A percentile compares a stretch with the other conserved stretches of the same genome.
phyloP scores from a whole-genome alignment of 2,797 vertebrate species.

The Mus spretus region DNA sequence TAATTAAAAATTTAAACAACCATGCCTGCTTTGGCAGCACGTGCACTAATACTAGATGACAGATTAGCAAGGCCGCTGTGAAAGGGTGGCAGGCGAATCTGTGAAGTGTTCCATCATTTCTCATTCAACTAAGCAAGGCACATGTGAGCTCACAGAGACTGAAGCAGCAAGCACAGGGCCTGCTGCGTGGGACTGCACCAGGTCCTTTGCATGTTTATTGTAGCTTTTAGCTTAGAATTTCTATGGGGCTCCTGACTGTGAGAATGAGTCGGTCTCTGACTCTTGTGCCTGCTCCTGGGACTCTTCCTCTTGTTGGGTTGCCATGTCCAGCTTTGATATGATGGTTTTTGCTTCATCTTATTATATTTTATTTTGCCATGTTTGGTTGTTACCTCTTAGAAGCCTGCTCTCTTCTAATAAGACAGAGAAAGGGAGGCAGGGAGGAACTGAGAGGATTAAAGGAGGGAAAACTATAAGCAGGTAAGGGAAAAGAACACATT shows the following conservation, averaged over 20 bases:
- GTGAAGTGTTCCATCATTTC: not conserved
- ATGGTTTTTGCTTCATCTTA: not conserved
- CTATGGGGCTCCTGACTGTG: not conserved
- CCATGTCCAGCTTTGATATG: not conserved
- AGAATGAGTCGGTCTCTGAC: not conserved
- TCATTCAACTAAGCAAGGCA: not conserved
- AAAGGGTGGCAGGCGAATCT: too few relatives aligned
- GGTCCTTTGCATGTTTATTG: not conserved
- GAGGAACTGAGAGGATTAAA: not conserved
- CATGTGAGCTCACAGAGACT: not conserved
- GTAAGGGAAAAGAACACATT: not conserved
- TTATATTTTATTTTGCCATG: not conserved
- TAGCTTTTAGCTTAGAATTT: not conserved
- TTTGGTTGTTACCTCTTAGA: not conserved
- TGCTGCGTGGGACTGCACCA: not conserved
- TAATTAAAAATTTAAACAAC: not conserved
- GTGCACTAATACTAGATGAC: not conserved
- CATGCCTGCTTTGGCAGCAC: not conserved
- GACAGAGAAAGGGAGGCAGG: not conserved
- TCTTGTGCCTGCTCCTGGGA: not conserved
- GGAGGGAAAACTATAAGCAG: not conserved
- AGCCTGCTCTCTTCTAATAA: not conserved
- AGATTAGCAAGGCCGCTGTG: not conserved
- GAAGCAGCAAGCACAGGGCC: not conserved
- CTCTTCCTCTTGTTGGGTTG: not conserved